Evolutionary conservation across 2,888 invertebrate genomes (phyloP), one percentile per base, ranked within the genome.

Genomic region (Nymphalis c-album): DNA sequence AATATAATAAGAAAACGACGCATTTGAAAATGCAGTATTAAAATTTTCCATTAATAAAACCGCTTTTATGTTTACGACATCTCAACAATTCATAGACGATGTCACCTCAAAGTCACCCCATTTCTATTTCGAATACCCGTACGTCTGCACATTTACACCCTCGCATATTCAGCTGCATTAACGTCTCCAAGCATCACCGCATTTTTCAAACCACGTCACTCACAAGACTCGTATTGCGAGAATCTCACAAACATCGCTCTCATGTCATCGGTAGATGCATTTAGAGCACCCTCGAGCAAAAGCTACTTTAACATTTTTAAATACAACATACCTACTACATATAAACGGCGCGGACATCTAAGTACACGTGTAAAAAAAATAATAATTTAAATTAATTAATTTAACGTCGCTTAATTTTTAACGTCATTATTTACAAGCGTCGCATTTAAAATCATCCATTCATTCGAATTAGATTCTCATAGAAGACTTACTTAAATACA

Each of bases 121-220:
- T 75, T 82, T 80, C 83, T 84, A 85, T 86, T 87, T 84, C 75
- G 77, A 82, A 80, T 75, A 78, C 78, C 75, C 76, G 74, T 77
- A 76, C 75, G 77, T 78, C 73, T 75, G 76, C 81, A 84, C 83
- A 85, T 87, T 84, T 81, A 80, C 85, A 81, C 87, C 88, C 86
- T 85, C 83, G 83, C 85, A 87, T 88, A 88, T 88, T 87, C 86
- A 82, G 80, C 84, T 83, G 84, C 83, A 83, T 88, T 88, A 88
- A 88, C 73, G 74, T 78, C 79, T 78, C 77, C 77, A 51, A 73
- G 80, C 80, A 83, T 84, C 83, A 80, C 80, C 79, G 78, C 85
- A 88, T 87, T 88, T 88, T 86, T 89, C 87, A 87, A 63, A 70
- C 65, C 60, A 66, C 71, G 62, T 71, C 69, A 65, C 67, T 67